Evolutionary conservation across 2,113 vertebrate genomes (phyloP).

Genomic region (Eleginops maclovinus): DNA sequence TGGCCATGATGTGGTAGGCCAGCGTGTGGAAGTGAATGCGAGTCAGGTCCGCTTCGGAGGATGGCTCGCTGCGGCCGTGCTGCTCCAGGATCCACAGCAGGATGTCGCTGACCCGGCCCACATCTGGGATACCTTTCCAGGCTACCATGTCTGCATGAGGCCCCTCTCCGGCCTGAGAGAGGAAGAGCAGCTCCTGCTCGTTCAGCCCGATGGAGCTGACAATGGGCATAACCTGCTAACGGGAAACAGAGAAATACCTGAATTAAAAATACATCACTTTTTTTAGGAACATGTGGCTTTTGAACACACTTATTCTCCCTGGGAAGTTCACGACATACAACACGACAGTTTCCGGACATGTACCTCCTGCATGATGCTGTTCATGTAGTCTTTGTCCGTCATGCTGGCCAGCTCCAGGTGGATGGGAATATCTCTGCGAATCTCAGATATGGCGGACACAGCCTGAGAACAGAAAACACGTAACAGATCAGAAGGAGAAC

Average conservation of each 20-base stretch:
- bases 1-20: constrained; percentile 93
- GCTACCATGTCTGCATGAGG: constrained; percentile 87
- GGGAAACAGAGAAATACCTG: constrained; percentile 72
- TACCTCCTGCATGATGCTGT: constrained; percentile 94
- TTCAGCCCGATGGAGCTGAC: constrained; percentile 96
- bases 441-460: constrained; percentile 88
- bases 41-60: constrained; percentile 87
- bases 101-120: constrained; percentile 94
- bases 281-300: not conserved
- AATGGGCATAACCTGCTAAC: constrained; percentile 98
- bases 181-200: constrained; percentile 97
- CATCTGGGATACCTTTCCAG: constrained; percentile 90
- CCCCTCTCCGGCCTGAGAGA: constrained; percentile 89
- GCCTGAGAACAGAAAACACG: constrained; percentile 80
- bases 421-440: constrained; percentile 89
- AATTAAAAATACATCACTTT: constrained; percentile 38
- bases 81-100: constrained; percentile 94
- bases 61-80: constrained; percentile 80
- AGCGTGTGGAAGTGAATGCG: constrained; percentile 97
- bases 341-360: constrained; percentile 48
- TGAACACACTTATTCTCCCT: constrained; percentile 11
- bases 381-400: constrained; percentile 95
- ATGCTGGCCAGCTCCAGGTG: constrained; percentile 98
- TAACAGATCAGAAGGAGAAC: not conserved
- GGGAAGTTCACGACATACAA: not conserved